Base-by-base conservation (phyloP, 2,113 vertebrate genomes). In the Brachyistius frenatus region DNA sequence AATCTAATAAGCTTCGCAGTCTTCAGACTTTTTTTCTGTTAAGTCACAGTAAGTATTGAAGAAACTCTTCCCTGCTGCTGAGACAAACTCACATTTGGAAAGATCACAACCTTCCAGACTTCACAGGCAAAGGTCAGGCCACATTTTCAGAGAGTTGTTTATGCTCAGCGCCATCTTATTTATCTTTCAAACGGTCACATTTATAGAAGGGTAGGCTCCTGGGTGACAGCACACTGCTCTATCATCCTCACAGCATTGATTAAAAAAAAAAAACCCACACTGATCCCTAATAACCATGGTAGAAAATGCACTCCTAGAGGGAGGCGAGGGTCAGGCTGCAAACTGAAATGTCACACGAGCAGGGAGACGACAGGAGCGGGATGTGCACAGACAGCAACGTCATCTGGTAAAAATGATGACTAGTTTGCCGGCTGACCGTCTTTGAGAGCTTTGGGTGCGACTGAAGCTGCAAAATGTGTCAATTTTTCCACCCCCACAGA, bases 341-440 rank as follows among this genome's bases (percentile, higher is more conserved):
- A 58, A 63, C 44, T 67, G 70, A 77, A 80, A 78, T 76, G 66
- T 79, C 78, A 77, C 44, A 41, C 33, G 39, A 52, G 62, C 56
- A 37, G 41, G 23, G 44, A 78, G 66, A 73, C 0, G 31, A 53
- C 56, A 66, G 66, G 16, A 4, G 33, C 23, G 23, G 23, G 23
- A 23, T 23, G 23, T 23, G 23, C 30, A 36, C 4, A 35, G 36
- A 76, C 16, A 10, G 54, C 74, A 58, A 50, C 6, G 65, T 79
- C 71, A 66, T 68, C 56, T 62, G 0, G 7, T 66, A 16, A 39
- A 39, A 13, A 58, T 15, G 13, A 31, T 31, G 71, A 62, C 53
- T 31, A 33, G 55, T 50, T 23, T 53, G 8, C 8, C 9, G 52
- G 36, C 50, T 54, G 58, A 73, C 30, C 61, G 32, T 50, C 4